Conservation (phyloP, 2,888 invertebrate species). For the Morinoia aosen region DNA sequence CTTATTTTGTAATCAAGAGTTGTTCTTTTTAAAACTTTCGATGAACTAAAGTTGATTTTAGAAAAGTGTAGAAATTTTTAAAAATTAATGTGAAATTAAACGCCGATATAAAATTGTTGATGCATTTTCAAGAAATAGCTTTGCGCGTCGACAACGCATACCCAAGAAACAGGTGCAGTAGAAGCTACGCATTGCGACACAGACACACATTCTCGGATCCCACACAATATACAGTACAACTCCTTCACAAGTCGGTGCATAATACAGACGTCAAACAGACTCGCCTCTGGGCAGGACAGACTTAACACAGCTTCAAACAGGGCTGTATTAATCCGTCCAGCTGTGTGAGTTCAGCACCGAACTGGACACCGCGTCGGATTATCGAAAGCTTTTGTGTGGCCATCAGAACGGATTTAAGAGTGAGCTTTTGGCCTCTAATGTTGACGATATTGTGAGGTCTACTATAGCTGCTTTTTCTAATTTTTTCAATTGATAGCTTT, state of each 20-base stretch:
- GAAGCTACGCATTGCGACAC: not conserved
- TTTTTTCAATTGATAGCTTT: not conserved
- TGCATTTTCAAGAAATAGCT: not conserved
- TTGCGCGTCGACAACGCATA: not conserved
- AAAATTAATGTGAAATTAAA: too few species aligned
- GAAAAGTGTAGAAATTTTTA: too few species aligned
- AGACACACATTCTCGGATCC: not conserved
- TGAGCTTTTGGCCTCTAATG: not conserved
- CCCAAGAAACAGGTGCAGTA: not conserved
- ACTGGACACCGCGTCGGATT: not conserved
- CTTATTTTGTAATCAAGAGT: too few species aligned
- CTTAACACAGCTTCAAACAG: not conserved
- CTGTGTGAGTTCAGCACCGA: not conserved
- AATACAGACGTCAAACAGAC: not conserved
- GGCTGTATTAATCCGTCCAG: constrained; percentile 12
- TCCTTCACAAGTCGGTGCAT: not conserved
- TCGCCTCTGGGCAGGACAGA: not conserved
- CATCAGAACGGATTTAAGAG: not conserved
- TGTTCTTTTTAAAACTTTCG: too few species aligned
- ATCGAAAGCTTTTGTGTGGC: not conserved
- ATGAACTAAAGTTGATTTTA: too few species aligned
- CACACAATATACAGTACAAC: not conserved
- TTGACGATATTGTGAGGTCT: not conserved
- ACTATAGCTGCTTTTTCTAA: not conserved
- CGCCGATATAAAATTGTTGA: too few species aligned